Evolutionary conservation across 2,113 vertebrate genomes (phyloP), one percentile per base, ranked within the genome.

Genomic region (Hyperopisus bebe): DNA sequence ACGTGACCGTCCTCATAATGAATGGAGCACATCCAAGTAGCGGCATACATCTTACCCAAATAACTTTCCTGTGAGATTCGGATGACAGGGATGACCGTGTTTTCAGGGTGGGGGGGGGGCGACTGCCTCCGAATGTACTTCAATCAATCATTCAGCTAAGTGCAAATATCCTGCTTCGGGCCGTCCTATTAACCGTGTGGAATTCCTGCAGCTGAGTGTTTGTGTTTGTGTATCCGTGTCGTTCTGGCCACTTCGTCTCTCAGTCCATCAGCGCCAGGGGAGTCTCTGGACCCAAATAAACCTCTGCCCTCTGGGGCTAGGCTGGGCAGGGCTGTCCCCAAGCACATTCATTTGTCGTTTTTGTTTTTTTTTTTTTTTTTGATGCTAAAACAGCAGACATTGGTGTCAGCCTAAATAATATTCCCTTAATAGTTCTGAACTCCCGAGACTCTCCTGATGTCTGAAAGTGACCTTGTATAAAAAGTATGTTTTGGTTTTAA

Each of bases 121-220:
- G 31, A 24, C 70, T 62, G 86, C 35, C 44, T 13, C 21, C 6
- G n/a, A 87, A 31, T 55, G 70, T n/a, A 62, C 86, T 84, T 83
- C 74, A 90, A 82, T 83, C 86, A 90, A 90, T 90, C 90, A 88
- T 90, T 90, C 53, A 24, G 66, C 87, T 77, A 83, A 90, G 87
- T 82, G 74, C 86, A 90, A 90, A 90, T 90, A 90, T 88, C 90
- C 86, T 88, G 70, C 50, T 35, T n/a, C 0, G 4, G 31, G 11
- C 21, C 80, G 31, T 66, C 70, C 86, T 53, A 84, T 90, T 88
- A 84, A 88, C 70, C 4, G 10, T 3, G 27, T 84, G 90, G 90
- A 88, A 88, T 88, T 90, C 90, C 70, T 84, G 87, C 51, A 5
- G 48, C 58, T 5, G 15, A 90, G 51, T 84, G 90, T 90, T 90